These are phyloP conservation scores for Parus major DNA, from an alignment of 2,113 vertebrate genomes.

Conservation along the genomic window DNA sequence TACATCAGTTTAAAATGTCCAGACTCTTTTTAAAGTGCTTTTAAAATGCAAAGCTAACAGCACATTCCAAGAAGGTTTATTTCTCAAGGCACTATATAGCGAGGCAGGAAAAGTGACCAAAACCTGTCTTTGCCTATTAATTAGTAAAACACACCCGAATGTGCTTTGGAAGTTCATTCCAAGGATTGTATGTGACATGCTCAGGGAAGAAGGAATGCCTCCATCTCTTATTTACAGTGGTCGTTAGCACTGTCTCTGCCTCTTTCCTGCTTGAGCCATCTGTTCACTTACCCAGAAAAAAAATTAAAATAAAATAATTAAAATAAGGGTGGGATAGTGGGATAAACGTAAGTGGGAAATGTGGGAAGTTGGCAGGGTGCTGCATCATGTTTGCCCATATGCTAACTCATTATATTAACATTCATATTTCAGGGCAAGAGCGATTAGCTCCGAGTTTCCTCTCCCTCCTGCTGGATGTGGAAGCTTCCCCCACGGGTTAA, in stretches of 20 bases:
- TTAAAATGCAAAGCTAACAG: neutral
- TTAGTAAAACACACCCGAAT: neutral
- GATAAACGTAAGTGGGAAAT: constrained; percentile 26
- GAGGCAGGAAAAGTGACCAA: neutral
- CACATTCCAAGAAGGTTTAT: neutral
- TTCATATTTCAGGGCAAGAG: constrained; percentile 5
- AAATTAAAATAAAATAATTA: neutral
- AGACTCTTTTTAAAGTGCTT: neutral
- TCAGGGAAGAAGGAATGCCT: neutral
- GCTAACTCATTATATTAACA: constrained; percentile 38
- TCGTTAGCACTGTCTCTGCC: neutral
- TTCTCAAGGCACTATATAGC: neutral
- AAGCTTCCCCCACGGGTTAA: neutral
- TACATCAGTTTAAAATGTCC: neutral
- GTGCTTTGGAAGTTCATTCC: neutral
- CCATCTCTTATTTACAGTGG: constrained; percentile 21
- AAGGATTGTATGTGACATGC: neutral
- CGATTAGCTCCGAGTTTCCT: neutral
- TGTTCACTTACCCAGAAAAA: neutral
- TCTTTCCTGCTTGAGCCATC: constrained; percentile 29
- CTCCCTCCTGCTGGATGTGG: neutral
- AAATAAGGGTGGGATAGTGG: neutral
- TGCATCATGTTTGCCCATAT: constrained; percentile 43
- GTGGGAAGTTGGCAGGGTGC: constrained; percentile 16
- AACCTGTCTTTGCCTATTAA: neutral